Evolutionary conservation across 2,888 invertebrate genomes (phyloP).

Genomic region (Dasypogon diadema): DNA sequence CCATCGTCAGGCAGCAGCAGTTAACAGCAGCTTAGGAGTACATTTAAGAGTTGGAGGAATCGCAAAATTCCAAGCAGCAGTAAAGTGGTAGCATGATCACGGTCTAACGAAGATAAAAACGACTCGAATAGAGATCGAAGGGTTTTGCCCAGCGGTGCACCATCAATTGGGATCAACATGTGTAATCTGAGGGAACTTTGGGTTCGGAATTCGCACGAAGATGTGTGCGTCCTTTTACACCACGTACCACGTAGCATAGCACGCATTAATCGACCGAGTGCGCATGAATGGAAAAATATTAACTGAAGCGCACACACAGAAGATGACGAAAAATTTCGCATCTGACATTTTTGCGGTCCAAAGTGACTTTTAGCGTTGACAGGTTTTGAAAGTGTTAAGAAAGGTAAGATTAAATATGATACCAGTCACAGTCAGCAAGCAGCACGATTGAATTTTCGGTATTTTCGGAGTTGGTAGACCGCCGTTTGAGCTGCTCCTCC

Average conservation of each 20-base stretch:
- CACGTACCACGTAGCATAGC: slow-evolving; percentile 7
- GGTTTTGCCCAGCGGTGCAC: slow-evolving; percentile 39
- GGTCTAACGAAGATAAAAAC: background rate
- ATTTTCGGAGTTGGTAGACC: background rate
- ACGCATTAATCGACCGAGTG: slow-evolving; percentile 45
- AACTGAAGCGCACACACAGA: slow-evolving; percentile 42
- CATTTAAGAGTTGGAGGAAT: slow-evolving; percentile 22
- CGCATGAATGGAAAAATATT: slow-evolving; percentile 50
- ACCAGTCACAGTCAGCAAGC: too few species aligned
- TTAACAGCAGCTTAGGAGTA: background rate
- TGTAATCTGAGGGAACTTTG: slow-evolving; percentile 38
- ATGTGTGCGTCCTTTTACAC: background rate
- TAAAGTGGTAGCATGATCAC: slow-evolving; percentile 5
- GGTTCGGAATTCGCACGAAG: slow-evolving; percentile 30
- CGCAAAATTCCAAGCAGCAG: slow-evolving; percentile 16
- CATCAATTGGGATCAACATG: slow-evolving; percentile 50
- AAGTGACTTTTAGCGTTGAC: slow-evolving; percentile 19
- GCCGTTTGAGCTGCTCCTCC: background rate
- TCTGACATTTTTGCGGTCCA: slow-evolving; percentile 33
- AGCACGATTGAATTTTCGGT: background rate
- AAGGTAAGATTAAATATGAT: slow-evolving; percentile 42
- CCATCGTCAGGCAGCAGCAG: too few species aligned
- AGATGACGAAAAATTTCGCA: slow-evolving; percentile 42
- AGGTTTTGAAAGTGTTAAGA: slow-evolving; percentile 36
- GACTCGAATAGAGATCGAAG: background rate